phyloP scores from a whole-genome alignment of 2,888 invertebrate genomes.

The Tetanocera ferruginea region DNA sequence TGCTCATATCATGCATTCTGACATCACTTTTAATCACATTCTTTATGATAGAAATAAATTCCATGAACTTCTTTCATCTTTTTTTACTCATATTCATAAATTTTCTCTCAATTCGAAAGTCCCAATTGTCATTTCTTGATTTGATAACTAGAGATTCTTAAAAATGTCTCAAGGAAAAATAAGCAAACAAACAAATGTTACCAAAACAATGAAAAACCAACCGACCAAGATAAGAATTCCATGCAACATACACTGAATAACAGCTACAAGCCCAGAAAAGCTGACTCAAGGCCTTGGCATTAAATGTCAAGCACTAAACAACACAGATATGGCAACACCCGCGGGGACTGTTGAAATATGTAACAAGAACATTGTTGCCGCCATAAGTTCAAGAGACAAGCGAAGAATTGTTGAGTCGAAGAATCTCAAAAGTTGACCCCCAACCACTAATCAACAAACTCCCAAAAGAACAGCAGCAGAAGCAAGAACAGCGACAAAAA shows the following conservation, averaged over 20 bases:
- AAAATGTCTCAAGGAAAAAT: background rate
- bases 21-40: too few species aligned
- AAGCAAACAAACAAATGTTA: background rate
- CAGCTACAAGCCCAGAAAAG: background rate
- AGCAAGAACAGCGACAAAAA: background rate
- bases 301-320: background rate
- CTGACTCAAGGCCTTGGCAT: background rate
- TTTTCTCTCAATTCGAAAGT: too few species aligned
- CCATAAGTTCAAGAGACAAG: background rate
- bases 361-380: background rate
- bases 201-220: background rate
- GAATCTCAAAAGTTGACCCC: conserved; percentile 12
- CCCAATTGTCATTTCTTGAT: too few species aligned
- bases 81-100: too few species aligned
- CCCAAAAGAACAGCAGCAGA: background rate
- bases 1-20: too few species aligned
- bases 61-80: too few species aligned
- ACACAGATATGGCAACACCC: background rate
- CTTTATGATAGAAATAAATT: too few species aligned
- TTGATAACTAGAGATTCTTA: too few species aligned
- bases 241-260: background rate
- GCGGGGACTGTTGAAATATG: background rate
- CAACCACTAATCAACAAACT: background rate
- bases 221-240: background rate
- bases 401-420: background rate